These are phyloP conservation scores for Orussus abietinus DNA, from an alignment of 1,140 invertebrate species.

Conservation along the genomic window DNA sequence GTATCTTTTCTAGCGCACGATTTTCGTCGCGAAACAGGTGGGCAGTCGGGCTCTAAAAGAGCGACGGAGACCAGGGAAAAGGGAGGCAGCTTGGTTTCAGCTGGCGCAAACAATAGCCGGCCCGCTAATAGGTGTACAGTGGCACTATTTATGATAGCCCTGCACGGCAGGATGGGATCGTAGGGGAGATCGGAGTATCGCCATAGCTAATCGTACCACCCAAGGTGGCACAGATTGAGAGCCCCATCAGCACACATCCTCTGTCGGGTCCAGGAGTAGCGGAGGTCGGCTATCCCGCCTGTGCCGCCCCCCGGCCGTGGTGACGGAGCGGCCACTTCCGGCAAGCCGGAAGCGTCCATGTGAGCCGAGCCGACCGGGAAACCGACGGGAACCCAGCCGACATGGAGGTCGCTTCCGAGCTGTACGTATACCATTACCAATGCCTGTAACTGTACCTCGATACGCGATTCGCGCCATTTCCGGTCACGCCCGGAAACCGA, in stretches of 20 bases:
- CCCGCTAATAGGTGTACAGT: neutral
- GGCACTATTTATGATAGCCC: slow-evolving; percentile 8
- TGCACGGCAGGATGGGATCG: slow-evolving; percentile 49
- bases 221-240: slow-evolving; percentile 55
- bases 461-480: too few relatives aligned
- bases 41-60: too few relatives aligned
- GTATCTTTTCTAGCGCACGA: too few relatives aligned
- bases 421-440: slow-evolving; percentile 50
- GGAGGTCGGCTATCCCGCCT: slow-evolving; percentile 5
- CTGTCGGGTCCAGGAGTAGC: slow-evolving; percentile 16
- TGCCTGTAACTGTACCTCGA: too few relatives aligned
- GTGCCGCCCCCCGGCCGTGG: slow-evolving; percentile 18
- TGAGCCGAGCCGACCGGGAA: slow-evolving; percentile 25
- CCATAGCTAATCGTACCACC: slow-evolving; percentile 52
- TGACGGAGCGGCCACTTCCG: slow-evolving; percentile 32
- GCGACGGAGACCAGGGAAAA: too few relatives aligned
- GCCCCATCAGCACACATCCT: slow-evolving; percentile 49
- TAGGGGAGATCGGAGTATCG: slow-evolving; percentile 40
- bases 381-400: slow-evolving; percentile 13
- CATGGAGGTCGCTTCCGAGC: slow-evolving; percentile 49
- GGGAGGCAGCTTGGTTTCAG: too few relatives aligned
- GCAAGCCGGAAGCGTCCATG: slow-evolving; percentile 38
- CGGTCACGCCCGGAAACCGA: too few relatives aligned
- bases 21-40: too few relatives aligned
- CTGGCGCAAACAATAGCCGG: neutral